Evolutionary conservation across 2,888 invertebrate species (phyloP), one percentile per base, ranked within the genome.

Genomic region (Petrolisthes manimaculis): DNA sequence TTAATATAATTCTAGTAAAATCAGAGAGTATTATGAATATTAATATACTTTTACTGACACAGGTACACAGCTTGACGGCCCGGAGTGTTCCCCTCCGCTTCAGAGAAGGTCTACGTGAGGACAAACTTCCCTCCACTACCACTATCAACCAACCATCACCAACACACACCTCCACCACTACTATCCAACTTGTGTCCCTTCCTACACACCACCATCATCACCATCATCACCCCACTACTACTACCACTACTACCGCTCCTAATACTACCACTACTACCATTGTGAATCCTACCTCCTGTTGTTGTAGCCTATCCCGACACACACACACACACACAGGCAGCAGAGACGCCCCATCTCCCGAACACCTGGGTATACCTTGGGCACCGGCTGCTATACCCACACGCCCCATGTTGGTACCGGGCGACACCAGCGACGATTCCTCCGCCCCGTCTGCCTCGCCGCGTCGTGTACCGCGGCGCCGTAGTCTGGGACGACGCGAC

Each of bases 1-100:
- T 37, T 37, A 37, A 37, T 37, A 37, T 37, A 37, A 37, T n/a
- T n/a, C n/a, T n/a, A n/a, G n/a, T n/a, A n/a, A n/a, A n/a, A n/a
- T n/a, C n/a, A 37, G 1, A 37, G 1, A 37, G 37, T 37, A 37
- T 1, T 1, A 37, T 37, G 0, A 37, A 37, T 37, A 37, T 37
- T 37, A 37, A 37, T 37, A 37, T 37, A 37, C 0, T n/a, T n/a
- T n/a, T 37, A 37, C 0, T 37, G 1, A 51, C 12, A 37, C 93
- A 94, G 93, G 94, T 95, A 89, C 96, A 96, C 93, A 96, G 96
- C 93, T 93, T 97, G 91, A 97, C 97, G 67, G 97, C 96, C 8
- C 94, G 97, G 91, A 96, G 96, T 92, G 94, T 97, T 89, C 95
- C 96, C 4, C 95, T 94, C 92, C 95, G 96, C 93, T 95, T 96